These are phyloP conservation scores for Megaceryle torquata DNA, from an alignment of 2,113 vertebrate genomes.

Conservation along the genomic window DNA sequence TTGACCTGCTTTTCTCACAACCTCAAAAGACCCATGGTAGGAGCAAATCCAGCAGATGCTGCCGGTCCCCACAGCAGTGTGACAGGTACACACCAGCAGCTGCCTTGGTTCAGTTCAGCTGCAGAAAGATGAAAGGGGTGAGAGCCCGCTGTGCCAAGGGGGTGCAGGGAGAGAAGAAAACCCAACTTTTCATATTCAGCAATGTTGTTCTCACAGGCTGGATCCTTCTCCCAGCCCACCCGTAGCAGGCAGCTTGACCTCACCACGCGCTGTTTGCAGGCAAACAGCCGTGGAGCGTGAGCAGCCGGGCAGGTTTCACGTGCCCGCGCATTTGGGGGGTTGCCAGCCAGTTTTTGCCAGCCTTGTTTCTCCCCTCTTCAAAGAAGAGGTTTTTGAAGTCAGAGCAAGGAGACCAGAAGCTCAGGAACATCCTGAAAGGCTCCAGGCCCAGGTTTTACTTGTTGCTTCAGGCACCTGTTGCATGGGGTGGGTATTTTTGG, in stretches of 20 bases:
- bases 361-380: neutral
- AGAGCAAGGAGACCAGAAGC: neutral
- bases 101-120: rapidly evolving
- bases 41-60: neutral
- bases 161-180: no score
- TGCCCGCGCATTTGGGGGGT: neutral
- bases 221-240: neutral
- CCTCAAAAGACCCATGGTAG: neutral
- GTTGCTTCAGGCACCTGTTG: neutral
- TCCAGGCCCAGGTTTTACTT: neutral
- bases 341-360: neutral
- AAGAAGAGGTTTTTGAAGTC: neutral
- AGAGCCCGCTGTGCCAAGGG: rapidly evolving
- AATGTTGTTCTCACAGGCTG: neutral
- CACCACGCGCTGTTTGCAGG: neutral
- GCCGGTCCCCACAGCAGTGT: neutral
- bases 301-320: neutral
- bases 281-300: neutral
- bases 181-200: neutral
- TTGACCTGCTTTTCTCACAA: slow-evolving; percentile 26
- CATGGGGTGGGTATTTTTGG: neutral
- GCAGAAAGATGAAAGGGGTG: rapidly evolving
- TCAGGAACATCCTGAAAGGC: neutral
- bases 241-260: neutral
- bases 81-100: rapidly evolving